A percentile compares a stretch with the other conserved stretches of the same genome.
Conservation (phyloP, 2,888 invertebrate species). For the Macropis europaea region DNA sequence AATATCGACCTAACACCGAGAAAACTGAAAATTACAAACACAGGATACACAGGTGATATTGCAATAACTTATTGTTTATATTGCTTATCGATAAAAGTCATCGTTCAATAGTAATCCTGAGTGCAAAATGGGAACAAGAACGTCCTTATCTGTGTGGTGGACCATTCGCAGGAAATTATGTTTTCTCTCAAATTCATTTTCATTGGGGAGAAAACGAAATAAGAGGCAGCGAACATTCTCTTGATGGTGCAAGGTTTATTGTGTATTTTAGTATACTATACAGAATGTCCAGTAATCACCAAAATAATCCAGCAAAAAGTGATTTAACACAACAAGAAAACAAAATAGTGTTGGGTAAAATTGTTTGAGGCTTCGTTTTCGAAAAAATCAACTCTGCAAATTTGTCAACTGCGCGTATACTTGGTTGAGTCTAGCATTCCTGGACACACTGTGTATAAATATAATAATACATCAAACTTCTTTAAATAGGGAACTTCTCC, state of each 20-base stretch:
- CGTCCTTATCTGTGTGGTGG: slow-evolving; percentile 83
- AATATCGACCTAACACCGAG: slow-evolving; percentile 83
- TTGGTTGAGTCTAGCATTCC: no score
- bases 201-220: slow-evolving; percentile 85
- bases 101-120: slow-evolving; percentile 81
- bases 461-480: no score
- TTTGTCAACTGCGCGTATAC: no score
- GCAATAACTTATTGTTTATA: neutral
- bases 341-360: no score
- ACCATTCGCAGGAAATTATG: slow-evolving; percentile 83
- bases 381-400: no score
- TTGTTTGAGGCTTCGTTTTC: no score
- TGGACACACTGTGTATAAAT: no score
- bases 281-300: no score
- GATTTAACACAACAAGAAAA: no score
- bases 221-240: slow-evolving; percentile 85
- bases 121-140: slow-evolving; percentile 84
- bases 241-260: slow-evolving; percentile 80
- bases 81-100: neutral
- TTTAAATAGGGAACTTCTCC: no score
- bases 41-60: slow-evolving; percentile 83
- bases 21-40: slow-evolving; percentile 85
- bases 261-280: no score
- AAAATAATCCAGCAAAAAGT: no score
- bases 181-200: slow-evolving; percentile 86